A percentile compares a stretch with the other conserved stretches of the same genome.
Evolutionary conservation across 2,113 vertebrate genomes (phyloP).

Genomic region (Paratilapia polleni): DNA sequence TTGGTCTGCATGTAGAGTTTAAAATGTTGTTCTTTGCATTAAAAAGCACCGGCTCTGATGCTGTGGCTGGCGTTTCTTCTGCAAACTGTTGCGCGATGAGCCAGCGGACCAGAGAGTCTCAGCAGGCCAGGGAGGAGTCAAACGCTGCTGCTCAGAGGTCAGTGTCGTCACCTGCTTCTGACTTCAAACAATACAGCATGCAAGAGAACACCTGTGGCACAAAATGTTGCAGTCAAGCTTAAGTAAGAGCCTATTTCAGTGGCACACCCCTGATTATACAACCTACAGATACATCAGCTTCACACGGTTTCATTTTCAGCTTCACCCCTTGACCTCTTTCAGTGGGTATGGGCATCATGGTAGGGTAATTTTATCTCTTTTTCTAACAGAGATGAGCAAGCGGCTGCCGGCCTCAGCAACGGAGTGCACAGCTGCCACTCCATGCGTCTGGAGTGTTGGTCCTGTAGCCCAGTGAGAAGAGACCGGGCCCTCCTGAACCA

Average conservation of each 20-base stretch:
- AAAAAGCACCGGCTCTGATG: constrained; percentile 29
- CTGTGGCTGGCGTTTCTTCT: constrained; percentile 5
- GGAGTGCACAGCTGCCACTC: constrained; percentile 26
- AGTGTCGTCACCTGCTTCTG: constrained; percentile 46
- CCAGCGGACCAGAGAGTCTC: constrained; percentile 18
- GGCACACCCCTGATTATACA: neutral
- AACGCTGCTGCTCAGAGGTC: constrained; percentile 57
- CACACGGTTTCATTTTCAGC: neutral
- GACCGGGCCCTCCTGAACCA: constrained; percentile 14
- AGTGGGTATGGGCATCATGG: neutral
- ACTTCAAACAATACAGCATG: neutral
- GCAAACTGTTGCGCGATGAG: constrained; percentile 25
- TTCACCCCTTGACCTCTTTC: too few relatives aligned
- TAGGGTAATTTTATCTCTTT: neutral
- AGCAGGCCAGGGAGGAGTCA: constrained; percentile 13
- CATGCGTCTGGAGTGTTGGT: constrained; percentile 71
- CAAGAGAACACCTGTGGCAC: neutral
- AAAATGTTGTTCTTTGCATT: neutral
- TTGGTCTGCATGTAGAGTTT: neutral
- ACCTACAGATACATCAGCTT: neutral
- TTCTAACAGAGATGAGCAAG: constrained; percentile 41
- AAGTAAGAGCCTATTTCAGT: neutral
- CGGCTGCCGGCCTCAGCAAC: constrained; percentile 21
- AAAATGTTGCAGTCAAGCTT: neutral
- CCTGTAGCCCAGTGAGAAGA: constrained; percentile 71